Base-by-base conservation (phyloP, 2,797 vertebrate species). In the Helarctos malayanus region DNA sequence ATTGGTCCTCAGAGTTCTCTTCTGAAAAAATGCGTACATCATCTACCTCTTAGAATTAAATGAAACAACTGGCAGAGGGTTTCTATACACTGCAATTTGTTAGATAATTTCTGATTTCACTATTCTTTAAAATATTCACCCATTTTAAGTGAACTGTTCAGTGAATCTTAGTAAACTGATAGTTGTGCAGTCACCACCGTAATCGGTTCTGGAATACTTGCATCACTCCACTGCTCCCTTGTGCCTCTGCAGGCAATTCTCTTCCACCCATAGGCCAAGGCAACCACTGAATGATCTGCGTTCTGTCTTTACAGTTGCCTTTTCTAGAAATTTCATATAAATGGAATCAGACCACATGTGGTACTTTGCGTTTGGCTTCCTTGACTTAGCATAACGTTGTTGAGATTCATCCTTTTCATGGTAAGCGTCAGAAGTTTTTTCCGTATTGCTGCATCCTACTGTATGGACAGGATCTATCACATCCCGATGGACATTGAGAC, bases 11-110 rank as follows among this genome's bases (percentile, higher is more conserved):
- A 23, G 47, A 82, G 65, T 95, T 68, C 49, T 68, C 79, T 89
- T 79, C 49, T n/a, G 29, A 38, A 96, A 97, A 97, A 89, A 52
- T 0, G 1, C n/a, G 45, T 29, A 19, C 49, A 38, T 57, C 14
- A 88, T 9, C 52, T 25, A 65, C 11, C 9, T 68, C 89, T 80
- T 61, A 79, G 80, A 82, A 78, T 13, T 2, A 41, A 49, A 82
- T 15, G n/a, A 81, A 65, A 89, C 61, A 87, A 96, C 75, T 2
- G 19, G 45, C 35, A 54, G 45, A 61, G 57, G 3, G 47, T 23
- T 97, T 75, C 54, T 93, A 5, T 35, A 68, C 85, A 69, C 3
- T 23, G 49, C 12, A 52, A 32, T 63, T 4, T 75, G 35, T 68
- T 47, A 16, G 63, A 92, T 18, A 89, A 32, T 63, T 45, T 76